These are phyloP conservation scores for Phodopus roborovskii DNA, from an alignment of 2,113 vertebrate species.

Conservation along the genomic window DNA sequence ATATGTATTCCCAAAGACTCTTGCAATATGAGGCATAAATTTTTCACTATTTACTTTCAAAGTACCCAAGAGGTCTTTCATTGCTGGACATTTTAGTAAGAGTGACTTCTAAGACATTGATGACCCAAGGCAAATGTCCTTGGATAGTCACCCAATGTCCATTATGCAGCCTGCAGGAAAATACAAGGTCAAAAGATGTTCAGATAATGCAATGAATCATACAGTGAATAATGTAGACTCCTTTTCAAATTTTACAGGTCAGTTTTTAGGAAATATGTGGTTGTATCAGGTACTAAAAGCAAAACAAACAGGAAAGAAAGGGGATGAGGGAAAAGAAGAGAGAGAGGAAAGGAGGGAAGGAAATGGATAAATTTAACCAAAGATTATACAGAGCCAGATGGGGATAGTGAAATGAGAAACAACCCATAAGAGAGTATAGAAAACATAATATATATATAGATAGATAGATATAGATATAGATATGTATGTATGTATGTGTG, in stretches of 20 bases:
- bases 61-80: not conserved
- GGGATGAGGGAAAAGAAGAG: not conserved
- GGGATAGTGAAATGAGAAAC: not conserved
- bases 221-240: not conserved
- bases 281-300: not conserved
- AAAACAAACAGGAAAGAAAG: not conserved
- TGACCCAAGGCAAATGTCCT: not conserved
- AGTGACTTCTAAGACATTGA: not conserved
- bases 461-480: too few species aligned
- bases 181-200: not conserved
- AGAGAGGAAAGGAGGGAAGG: rapidly evolving
- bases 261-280: not conserved
- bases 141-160: not conserved
- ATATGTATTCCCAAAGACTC: not conserved
- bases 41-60: not conserved
- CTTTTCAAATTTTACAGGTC: not conserved
- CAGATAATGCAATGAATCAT: not conserved
- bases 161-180: not conserved
- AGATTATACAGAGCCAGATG: not conserved
- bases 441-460: not conserved
- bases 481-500: too few species aligned
- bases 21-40: not conserved
- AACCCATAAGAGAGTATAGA: too few species aligned
- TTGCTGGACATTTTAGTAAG: not conserved
- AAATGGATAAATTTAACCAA: not conserved